These are phyloP conservation scores for Melanchra persicariae DNA, from an alignment of 2,888 invertebrate genomes.

Conservation along the genomic window DNA sequence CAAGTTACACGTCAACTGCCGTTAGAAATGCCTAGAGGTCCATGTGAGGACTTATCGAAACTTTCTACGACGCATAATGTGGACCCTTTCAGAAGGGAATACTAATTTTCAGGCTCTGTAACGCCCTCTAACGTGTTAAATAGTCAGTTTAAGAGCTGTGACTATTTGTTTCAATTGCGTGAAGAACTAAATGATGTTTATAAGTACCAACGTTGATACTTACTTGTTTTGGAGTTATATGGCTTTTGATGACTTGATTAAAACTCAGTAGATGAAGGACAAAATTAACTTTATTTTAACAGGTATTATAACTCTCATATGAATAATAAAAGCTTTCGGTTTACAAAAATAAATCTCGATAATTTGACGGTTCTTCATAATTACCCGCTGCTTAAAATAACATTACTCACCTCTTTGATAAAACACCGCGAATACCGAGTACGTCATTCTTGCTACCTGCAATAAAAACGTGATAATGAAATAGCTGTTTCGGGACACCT, in stretches of 20 bases:
- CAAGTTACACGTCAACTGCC: conserved; percentile 47
- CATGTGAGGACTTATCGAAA: conserved; percentile 67
- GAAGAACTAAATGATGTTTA: conserved; percentile 44
- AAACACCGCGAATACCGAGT: conserved; percentile 87
- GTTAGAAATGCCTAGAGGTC: conserved; percentile 54
- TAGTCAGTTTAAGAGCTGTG: conserved; percentile 48
- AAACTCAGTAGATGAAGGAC: conserved; percentile 6
- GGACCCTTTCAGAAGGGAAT: conserved; percentile 64
- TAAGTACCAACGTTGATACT: conserved; percentile 5
- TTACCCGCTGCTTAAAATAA: conserved; percentile 28
- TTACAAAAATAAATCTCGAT: conserved; percentile 4
- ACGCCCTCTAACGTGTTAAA: conserved; percentile 63
- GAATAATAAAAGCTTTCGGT: not conserved
- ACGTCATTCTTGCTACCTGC: conserved; percentile 85
- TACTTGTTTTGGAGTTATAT: conserved; percentile 20
- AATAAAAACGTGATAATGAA: conserved; percentile 56
- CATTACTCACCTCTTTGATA: conserved; percentile 78
- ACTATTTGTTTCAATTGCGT: conserved; percentile 63
- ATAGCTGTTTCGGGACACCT: conserved; percentile 25
- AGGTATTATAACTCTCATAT: not conserved
- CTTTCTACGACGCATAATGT: conserved; percentile 62
- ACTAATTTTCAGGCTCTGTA: conserved; percentile 61
- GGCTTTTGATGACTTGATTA: conserved; percentile 21
- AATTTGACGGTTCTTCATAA: conserved; percentile 2
- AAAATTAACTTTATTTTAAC: conserved; percentile 9